Base-by-base conservation (phyloP, 2,113 vertebrate genomes). In the Nanorana parkeri region DNA sequence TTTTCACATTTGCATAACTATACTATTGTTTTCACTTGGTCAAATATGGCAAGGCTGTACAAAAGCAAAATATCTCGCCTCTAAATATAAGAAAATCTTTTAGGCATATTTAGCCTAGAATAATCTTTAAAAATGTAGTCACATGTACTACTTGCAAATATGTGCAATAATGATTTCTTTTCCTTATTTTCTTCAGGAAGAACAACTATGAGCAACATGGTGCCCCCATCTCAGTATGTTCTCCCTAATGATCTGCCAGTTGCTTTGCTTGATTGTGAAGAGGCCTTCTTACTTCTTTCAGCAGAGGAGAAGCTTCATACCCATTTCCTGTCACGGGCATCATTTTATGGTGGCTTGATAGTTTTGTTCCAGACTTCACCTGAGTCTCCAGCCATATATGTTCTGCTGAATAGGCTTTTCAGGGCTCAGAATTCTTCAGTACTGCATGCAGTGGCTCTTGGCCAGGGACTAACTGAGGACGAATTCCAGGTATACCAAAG, bases 321-420 rank as follows among this genome's bases (percentile, higher is more conserved):
- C 54, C 96, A 97, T 86, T 93, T 94, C 86, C 86, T 97, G 78
- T 97, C 96, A 0, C 90, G 93, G 0, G 95, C 96, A 0, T 90
- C 96, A 64, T 97, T 96, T 95, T 97, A 96, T 0, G 96, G 96
- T 2, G 96, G 96, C 15, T 89, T 97, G 55, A 92, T 89, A 2
- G 96, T 97, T 78, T 86, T 97, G 80, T 87, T 96, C 56, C 96
- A 97, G 89, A 97, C 96, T 0, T 97, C 96, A 0, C 95, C 96
- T 0, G 96, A 97, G 85, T 95, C 96, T 0, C 92, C 96, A 60
- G 83, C 93, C 81, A 94, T 97, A 88, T 97, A 95, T 10, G 90
- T 94, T 32, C 87, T 97, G 78, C 90, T 97, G 83, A 95, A 96
- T 88, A 92, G 86, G 78, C 86, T 97, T 66, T 97, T 97, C 86